Conservation (phyloP, 2,797 vertebrate species). For the Onychomys torridus region DNA sequence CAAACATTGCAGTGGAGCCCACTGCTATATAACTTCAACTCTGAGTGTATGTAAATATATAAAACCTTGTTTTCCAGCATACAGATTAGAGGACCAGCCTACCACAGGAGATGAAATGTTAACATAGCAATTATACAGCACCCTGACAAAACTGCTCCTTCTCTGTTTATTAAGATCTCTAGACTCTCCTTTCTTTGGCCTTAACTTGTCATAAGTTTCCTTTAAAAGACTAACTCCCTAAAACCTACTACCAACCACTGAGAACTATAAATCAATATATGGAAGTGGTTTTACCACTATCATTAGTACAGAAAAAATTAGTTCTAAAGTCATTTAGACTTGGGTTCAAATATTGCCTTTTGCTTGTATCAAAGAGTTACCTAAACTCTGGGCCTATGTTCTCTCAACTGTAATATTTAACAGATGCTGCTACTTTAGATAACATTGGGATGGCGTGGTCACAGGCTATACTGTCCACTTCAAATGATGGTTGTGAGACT, state of each 20-base stretch:
- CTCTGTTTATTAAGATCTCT: neutral
- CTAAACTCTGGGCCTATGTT: neutral
- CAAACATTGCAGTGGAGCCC: neutral
- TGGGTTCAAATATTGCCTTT: neutral
- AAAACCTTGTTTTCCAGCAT: neutral
- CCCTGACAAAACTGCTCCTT: neutral
- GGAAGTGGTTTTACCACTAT: neutral
- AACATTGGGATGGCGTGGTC: neutral
- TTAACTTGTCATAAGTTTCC: neutral
- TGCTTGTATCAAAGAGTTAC: neutral
- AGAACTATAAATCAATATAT: neutral
- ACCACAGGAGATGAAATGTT: neutral
- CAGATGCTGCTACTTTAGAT: neutral
- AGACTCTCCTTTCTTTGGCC: neutral
- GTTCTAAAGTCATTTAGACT: constrained; percentile 11
- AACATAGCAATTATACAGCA: neutral
- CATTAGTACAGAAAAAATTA: neutral
- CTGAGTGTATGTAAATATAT: neutral
- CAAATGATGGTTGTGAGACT: neutral
- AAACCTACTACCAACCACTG: neutral
- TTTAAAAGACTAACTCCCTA: neutral
- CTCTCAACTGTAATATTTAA: neutral
- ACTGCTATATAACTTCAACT: neutral
- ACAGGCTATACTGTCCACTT: neutral
- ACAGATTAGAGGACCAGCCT: neutral